phyloP scores from a whole-genome alignment of 2,797 vertebrate genomes.

The Aeoliscus strigatus region DNA sequence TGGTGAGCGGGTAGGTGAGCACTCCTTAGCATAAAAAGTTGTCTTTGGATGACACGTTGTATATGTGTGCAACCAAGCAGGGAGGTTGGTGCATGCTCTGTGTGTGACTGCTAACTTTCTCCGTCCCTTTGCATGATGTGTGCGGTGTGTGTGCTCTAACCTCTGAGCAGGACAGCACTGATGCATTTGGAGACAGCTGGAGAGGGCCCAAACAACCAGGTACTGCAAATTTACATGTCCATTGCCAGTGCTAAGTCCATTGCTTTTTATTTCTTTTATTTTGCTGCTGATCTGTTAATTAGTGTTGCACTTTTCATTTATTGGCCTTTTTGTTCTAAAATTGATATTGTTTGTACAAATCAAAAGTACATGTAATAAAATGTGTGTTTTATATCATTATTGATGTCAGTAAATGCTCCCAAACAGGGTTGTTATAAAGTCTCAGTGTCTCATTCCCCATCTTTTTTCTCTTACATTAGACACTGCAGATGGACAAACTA shows the following conservation, averaged over 20 bases:
- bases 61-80: conserved; percentile 60
- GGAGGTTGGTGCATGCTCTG: conserved; percentile 68
- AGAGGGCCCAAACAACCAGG: conserved; percentile 95
- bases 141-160: conserved; percentile 89
- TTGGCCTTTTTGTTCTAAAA: conserved; percentile 22
- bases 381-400: conserved; percentile 8
- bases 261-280: conserved; percentile 52
- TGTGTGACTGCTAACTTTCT: conserved; percentile 78
- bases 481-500: conserved; percentile 97
- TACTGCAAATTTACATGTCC: conserved; percentile 75
- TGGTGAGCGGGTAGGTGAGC: conserved; percentile 60
- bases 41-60: conserved; percentile 56
- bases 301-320: conserved; percentile 30
- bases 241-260: conserved; percentile 65
- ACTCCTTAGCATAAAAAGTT: conserved; percentile 29
- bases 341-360: conserved; percentile 9
- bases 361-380: background rate
- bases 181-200: conserved; percentile 98
- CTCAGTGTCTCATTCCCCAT: conserved; percentile 38
- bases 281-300: conserved; percentile 47
- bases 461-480: conserved; percentile 72
- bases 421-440: conserved; percentile 1
- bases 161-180: conserved; percentile 96
- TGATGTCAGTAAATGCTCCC: conserved; percentile 10
- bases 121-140: conserved; percentile 79